Conservation (phyloP, 2,888 invertebrate species). For the Metacarcinus magister region DNA sequence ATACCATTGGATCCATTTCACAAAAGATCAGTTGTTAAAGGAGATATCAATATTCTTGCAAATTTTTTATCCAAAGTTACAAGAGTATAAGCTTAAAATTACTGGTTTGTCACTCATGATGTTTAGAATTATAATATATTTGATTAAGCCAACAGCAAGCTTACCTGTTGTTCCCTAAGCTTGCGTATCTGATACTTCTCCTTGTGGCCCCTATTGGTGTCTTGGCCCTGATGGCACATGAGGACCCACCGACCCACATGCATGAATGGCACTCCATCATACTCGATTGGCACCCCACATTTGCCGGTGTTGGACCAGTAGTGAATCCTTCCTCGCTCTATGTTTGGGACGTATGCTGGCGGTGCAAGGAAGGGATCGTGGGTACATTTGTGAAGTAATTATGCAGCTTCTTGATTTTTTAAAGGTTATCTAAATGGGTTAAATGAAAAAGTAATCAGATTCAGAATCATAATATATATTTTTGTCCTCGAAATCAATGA, state of each 20-base stretch:
- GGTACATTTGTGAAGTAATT: background rate
- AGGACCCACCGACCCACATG: slow-evolving; percentile 80
- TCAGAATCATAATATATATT: no score
- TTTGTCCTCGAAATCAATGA: no score
- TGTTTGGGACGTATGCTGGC: slow-evolving; percentile 77
- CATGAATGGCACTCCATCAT: slow-evolving; percentile 81
- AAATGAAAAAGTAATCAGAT: no score
- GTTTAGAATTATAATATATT: background rate
- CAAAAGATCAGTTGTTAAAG: no score
- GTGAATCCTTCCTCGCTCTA: slow-evolving; percentile 78
- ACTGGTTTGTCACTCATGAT: background rate
- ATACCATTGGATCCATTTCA: no score
- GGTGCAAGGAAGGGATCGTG: background rate
- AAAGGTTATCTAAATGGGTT: background rate
- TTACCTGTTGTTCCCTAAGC: slow-evolving; percentile 69
- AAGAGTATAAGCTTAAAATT: background rate
- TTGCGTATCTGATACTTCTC: slow-evolving; percentile 79
- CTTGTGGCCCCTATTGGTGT: slow-evolving; percentile 78
- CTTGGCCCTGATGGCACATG: slow-evolving; percentile 80
- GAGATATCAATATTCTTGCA: no score
- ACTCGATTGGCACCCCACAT: slow-evolving; percentile 79
- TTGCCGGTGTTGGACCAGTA: slow-evolving; percentile 80
- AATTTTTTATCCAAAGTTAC: no score
- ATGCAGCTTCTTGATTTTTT: background rate
- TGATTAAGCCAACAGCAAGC: background rate